Evolutionary conservation across 1,140 invertebrate species (phyloP).

Genomic region (Gyrodactylus salaris): DNA sequence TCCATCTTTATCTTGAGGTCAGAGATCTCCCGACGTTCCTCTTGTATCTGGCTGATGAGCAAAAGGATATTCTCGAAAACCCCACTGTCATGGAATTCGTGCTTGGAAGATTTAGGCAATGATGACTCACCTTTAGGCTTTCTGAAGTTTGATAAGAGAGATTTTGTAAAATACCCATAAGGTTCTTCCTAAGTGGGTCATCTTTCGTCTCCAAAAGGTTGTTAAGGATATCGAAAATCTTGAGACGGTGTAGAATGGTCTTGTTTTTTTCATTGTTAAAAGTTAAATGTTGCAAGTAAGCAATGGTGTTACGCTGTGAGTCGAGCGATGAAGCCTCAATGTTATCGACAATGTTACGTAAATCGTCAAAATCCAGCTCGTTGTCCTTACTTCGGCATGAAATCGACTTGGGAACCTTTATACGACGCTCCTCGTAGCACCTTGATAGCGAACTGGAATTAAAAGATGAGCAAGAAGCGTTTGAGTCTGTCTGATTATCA

Average conservation of each 20-base stretch:
- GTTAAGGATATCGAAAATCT: neutral
- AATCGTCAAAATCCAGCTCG: neutral
- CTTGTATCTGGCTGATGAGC: neutral
- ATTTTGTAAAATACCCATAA: neutral
- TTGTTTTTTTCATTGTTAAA: neutral
- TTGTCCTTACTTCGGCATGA: neutral
- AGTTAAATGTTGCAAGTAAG: neutral
- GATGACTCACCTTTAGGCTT: no score
- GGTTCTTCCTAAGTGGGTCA: neutral
- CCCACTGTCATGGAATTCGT: neutral
- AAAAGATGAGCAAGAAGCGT: no score
- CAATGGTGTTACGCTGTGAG: neutral
- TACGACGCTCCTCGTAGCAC: no score
- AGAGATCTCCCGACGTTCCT: neutral
- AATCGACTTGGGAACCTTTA: no score
- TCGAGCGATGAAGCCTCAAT: neutral
- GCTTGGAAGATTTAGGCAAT: no score
- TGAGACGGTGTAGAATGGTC: neutral
- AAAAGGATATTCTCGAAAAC: neutral
- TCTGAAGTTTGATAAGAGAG: neutral
- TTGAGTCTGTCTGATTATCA: no score
- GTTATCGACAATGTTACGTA: neutral
- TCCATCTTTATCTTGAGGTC: neutral
- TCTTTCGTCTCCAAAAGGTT: neutral
- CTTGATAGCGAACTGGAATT: no score